Evolutionary conservation across 1,140 invertebrate species (phyloP).

Genomic region (Diorhabda elongata): DNA sequence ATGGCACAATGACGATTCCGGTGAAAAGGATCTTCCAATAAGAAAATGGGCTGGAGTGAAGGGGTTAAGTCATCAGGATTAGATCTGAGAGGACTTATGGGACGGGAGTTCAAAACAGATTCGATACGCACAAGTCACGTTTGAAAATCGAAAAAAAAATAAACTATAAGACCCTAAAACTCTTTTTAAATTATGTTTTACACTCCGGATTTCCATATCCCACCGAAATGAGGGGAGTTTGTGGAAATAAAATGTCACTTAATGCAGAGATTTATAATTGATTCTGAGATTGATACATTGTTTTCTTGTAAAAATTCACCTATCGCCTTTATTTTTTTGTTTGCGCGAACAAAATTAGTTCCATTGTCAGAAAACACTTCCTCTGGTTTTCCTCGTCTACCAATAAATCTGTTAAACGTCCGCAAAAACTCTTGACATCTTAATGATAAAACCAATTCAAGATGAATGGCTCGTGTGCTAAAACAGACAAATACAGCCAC

Average conservation of each 20-base stretch:
- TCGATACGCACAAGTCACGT: no score
- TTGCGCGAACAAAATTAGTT: conserved; percentile 35
- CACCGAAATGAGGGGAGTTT: conserved; percentile 43
- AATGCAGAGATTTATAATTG: background rate
- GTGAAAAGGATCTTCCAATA: no score
- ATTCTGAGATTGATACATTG: background rate
- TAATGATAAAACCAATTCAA: conserved; percentile 38
- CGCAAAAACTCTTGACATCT: conserved; percentile 37
- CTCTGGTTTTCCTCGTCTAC: conserved; percentile 27
- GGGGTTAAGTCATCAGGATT: no score
- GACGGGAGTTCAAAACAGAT: no score
- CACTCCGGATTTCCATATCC: conserved; percentile 46
- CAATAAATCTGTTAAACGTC: conserved; percentile 38
- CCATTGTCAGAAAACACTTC: conserved; percentile 35
- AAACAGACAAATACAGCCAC: conserved; percentile 17
- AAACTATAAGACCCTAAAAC: no score
- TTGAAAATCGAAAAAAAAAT: no score
- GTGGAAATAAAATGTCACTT: conserved; percentile 19
- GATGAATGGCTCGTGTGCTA: conserved; percentile 31
- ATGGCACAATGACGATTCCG: no score
- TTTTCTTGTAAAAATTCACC: no score
- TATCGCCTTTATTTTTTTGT: conserved; percentile 15
- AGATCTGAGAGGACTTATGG: no score
- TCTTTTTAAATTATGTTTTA: no score
- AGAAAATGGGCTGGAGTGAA: no score